phyloP scores from a whole-genome alignment of 2,888 invertebrate genomes.

The Noctua pronuba region DNA sequence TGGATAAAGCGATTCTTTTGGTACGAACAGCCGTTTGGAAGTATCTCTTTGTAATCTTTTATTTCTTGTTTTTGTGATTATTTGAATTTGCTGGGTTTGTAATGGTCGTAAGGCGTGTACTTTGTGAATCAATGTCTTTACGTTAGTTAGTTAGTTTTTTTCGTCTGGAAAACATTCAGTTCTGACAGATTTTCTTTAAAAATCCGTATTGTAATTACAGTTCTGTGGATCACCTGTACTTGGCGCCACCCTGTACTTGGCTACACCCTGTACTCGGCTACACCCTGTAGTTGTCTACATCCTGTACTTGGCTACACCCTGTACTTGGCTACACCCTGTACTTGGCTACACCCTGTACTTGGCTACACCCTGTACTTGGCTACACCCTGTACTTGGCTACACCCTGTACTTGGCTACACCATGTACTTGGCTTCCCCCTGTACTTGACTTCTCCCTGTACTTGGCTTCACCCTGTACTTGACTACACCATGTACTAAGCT shows the following conservation, averaged over 20 bases:
- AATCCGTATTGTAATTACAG: neutral
- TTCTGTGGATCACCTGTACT: neutral
- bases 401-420: neutral
- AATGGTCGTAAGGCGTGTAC: neutral
- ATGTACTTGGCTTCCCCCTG: neutral
- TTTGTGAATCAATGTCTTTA: neutral
- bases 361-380: too few species aligned
- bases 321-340: too few species aligned
- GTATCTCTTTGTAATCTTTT: conserved; percentile 28
- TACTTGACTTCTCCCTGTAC: too few species aligned
- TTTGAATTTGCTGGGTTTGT: neutral
- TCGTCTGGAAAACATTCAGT: neutral
- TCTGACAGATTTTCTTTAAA: neutral
- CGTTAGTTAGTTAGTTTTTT: too few species aligned
- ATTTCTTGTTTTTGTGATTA: conserved; percentile 9
- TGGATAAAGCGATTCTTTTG: conserved; percentile 46
- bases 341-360: neutral
- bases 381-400: neutral
- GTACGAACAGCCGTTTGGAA: conserved; percentile 16
- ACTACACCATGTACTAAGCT: neutral
- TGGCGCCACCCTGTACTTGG: too few species aligned
- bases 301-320: too few species aligned
- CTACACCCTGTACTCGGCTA: too few species aligned
- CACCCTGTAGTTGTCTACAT: too few species aligned
- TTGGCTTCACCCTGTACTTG: neutral